Percentiles rank a stretch among this genome's conserved stretches.
These are phyloP conservation scores for Parnassius glacialis DNA, from an alignment of 2,888 invertebrate genomes.

Conservation along the genomic window DNA sequence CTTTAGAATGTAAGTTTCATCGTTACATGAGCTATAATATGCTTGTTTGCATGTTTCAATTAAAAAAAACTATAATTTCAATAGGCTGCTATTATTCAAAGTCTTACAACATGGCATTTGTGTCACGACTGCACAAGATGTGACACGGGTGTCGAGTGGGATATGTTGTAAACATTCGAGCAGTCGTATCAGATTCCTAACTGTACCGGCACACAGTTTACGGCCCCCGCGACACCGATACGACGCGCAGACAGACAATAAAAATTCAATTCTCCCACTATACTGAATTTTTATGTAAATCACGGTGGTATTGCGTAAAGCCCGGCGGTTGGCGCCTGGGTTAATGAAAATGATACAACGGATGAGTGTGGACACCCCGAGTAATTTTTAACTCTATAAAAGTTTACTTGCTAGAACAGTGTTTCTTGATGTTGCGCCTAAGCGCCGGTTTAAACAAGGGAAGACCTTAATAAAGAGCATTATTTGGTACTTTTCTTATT, in stretches of 20 bases:
- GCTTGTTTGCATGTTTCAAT: too few species aligned
- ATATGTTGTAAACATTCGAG: slow-evolving; percentile 37
- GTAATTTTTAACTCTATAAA: too few species aligned
- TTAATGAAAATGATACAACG: slow-evolving; percentile 46
- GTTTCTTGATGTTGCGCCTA: too few species aligned
- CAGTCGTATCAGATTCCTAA: slow-evolving; percentile 64
- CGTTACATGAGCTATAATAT: too few species aligned
- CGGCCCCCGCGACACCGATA: slow-evolving; percentile 51
- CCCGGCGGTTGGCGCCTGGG: slow-evolving; percentile 44
- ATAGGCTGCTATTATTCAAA: too few species aligned
- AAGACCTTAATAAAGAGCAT: too few species aligned
- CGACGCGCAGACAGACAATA: slow-evolving; percentile 48
- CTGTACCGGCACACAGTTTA: slow-evolving; percentile 55
- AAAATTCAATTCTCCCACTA: slow-evolving; percentile 62
- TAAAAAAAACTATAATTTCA: too few species aligned
- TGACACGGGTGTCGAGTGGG: slow-evolving; percentile 41
- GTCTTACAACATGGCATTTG: too few species aligned
- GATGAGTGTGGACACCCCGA: neutral
- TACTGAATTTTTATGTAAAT: slow-evolving; percentile 49
- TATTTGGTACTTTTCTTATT: too few species aligned
- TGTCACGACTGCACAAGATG: neutral
- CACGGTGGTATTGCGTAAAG: slow-evolving; percentile 33
- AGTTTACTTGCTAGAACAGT: too few species aligned
- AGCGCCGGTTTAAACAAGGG: too few species aligned
- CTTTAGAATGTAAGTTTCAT: too few species aligned